Evolutionary conservation across 2,888 invertebrate species (phyloP), one percentile per base, ranked within the genome.

Genomic region (Leptinotarsa haldemani): DNA sequence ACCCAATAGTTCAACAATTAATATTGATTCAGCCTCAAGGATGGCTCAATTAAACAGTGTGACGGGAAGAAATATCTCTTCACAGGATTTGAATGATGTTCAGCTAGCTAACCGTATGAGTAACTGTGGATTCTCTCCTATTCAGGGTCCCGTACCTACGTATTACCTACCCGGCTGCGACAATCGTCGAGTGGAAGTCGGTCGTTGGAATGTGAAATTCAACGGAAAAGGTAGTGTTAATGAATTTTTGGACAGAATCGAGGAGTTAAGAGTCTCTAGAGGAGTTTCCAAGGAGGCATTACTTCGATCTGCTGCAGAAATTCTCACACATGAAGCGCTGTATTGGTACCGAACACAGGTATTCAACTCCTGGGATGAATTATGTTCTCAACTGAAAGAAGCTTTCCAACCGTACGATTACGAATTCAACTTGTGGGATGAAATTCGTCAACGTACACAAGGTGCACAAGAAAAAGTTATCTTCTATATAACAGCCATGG

Each of bases 401-500:
- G 46, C 58, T 53, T 75, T 68, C 18, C 63, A 16, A 40, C 73
- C 75, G 15, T 20, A 58, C 20, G 73, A 75, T 56, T 76, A 74
- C 63, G 72, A 74, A 40, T 5, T 64, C 15, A 18, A 4, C 9
- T n/a, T 77, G 1, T 73, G 64, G 70, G 68, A 68, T 22, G 74
- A 75, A 40, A 75, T 77, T 46, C 56, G 69, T 5, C 16, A 52
- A 25, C 68, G 77, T 4, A 77, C 77, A 9, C 75, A 74, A 65
- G 72, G 73, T 20, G 13, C 65, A 0, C 25, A 66, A 3, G 69
- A 77, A 53, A 48, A 48, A 65, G 53, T 70, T 53, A 22, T 69
- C 18, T 56, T 15, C 3, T 77, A 47, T 64, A 20, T 77, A 7
- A 20, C 68, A 13, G 47, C 13, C 12, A 77, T 73, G 77, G 61